Evolutionary conservation across 2,888 invertebrate species (phyloP).

Genomic region (Melanostoma scalare): DNA sequence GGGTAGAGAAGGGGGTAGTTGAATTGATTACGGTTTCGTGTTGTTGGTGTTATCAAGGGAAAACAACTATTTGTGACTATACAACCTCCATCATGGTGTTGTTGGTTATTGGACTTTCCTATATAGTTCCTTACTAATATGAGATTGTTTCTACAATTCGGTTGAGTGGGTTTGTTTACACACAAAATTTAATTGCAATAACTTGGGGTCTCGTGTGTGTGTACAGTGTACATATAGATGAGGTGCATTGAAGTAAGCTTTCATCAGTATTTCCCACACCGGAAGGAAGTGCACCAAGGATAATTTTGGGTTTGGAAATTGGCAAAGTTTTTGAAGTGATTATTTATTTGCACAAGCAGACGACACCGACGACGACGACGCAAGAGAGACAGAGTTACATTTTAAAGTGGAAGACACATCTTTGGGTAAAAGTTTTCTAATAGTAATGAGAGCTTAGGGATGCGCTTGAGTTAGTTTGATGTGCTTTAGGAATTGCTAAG

Average conservation of each 20-base stretch:
- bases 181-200: constrained; percentile 55
- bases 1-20: not conserved
- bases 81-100: not conserved
- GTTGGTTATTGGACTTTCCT: constrained; percentile 2
- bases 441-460: constrained; percentile 17
- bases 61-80: not conserved
- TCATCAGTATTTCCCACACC: constrained; percentile 13
- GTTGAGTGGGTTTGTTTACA: constrained; percentile 26
- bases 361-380: not conserved
- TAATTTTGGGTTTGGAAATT: constrained; percentile 51
- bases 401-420: not conserved
- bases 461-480: constrained; percentile 8
- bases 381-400: not conserved
- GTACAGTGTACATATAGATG: not conserved
- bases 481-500: constrained; percentile 3
- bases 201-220: constrained; percentile 6
- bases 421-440: constrained; percentile 46
- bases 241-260: constrained; percentile 5
- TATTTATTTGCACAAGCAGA: constrained; percentile 30
- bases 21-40: constrained; percentile 62
- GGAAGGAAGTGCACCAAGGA: constrained; percentile 18
- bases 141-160: constrained; percentile 37
- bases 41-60: constrained; percentile 44
- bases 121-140: not conserved
- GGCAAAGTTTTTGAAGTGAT: constrained; percentile 56